phyloP scores from a whole-genome alignment of 2,113 vertebrate species.

The Potamarius usumacintae region DNA sequence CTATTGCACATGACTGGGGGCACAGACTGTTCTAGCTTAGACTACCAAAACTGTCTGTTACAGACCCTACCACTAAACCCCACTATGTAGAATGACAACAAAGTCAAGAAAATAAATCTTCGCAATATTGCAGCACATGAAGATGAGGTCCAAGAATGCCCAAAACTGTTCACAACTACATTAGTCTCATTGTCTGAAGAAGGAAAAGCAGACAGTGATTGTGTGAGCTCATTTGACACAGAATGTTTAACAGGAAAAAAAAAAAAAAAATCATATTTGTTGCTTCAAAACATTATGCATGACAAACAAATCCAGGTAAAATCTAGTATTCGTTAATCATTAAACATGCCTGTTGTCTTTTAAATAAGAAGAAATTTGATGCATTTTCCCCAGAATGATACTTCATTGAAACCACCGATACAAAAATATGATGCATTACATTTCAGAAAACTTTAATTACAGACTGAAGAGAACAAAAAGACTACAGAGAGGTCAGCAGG shows the following conservation, averaged over 20 bases:
- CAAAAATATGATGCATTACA: neutral
- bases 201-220: neutral
- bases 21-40: too few relatives aligned
- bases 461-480: conserved; percentile 10
- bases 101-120: neutral
- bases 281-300: neutral
- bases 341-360: neutral
- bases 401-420: neutral
- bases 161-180: neutral
- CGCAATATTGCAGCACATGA: neutral
- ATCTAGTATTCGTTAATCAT: neutral
- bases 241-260: neutral
- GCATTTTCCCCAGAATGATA: neutral
- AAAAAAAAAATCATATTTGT: neutral
- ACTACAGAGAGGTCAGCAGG: neutral
- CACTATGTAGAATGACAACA: neutral
- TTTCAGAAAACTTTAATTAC: conserved; percentile 10
- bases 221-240: neutral
- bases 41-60: neutral
- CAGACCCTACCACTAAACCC: neutral
- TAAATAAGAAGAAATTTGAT: neutral
- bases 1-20: conserved; percentile 45
- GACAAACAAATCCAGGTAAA: neutral
- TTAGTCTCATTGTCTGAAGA: neutral
- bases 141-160: neutral